Conservation (phyloP, 2,113 vertebrate genomes). For the Chiloscyllium plagiosum region DNA sequence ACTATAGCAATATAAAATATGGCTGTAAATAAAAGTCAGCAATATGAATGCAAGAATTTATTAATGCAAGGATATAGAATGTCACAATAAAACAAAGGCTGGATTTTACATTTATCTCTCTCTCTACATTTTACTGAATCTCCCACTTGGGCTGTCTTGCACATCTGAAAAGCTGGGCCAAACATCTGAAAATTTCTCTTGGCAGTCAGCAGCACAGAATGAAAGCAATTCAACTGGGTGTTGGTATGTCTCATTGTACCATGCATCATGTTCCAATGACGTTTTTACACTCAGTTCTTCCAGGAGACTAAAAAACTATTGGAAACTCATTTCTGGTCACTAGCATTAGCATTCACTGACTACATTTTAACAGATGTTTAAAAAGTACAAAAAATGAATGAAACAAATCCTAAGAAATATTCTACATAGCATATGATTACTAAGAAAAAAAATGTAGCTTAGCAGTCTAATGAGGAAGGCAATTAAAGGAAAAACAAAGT, state of each 20-base stretch:
- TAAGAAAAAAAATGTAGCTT: not conserved
- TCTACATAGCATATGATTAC: too few species aligned
- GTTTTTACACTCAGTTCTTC: not conserved
- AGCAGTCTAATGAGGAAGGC: not conserved
- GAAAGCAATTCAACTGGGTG: not conserved
- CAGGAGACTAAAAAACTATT: not conserved
- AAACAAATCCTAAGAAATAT: not conserved
- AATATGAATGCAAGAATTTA: not conserved
- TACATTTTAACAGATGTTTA: too few species aligned
- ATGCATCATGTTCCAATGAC: not conserved
- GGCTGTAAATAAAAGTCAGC: not conserved
- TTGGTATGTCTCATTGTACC: not conserved
- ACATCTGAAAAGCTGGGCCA: not conserved
- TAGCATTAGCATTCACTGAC: too few species aligned
- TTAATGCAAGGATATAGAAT: not conserved
- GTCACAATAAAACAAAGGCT: not conserved
- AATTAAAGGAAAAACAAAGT: not conserved
- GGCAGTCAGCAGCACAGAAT: not conserved
- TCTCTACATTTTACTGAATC: not conserved
- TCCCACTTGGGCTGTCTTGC: not conserved
- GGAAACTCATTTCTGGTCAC: not conserved
- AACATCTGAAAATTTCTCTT: not conserved
- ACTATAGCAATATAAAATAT: not conserved
- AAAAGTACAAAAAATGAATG: not conserved
- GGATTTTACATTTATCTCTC: not conserved